Conservation (phyloP, 1,140 invertebrate genomes). For the Monochamus saltuarius region DNA sequence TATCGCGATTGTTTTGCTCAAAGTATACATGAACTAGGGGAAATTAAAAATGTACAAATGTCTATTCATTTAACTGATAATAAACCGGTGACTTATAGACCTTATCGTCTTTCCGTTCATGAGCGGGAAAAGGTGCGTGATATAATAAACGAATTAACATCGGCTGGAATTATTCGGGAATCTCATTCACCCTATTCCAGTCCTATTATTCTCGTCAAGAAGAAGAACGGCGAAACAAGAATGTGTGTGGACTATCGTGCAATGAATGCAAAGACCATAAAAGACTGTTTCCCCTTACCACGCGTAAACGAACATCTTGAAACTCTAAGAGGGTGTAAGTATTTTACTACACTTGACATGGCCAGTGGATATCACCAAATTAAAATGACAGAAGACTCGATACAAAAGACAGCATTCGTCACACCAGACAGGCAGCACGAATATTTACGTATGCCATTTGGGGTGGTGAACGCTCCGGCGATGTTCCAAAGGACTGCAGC, state of each 20-base stretch:
- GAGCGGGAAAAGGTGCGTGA: slow-evolving; percentile 15
- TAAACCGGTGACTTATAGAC: slow-evolving; percentile 21
- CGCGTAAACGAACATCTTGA: slow-evolving; percentile 47
- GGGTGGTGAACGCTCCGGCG: no score
- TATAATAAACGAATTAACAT: slow-evolving; percentile 20
- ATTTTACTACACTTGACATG: slow-evolving; percentile 41
- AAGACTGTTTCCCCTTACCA: slow-evolving; percentile 38
- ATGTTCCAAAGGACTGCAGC: no score
- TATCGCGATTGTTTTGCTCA: no score
- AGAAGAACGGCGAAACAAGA: slow-evolving; percentile 44
- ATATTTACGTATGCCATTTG: slow-evolving; percentile 8
- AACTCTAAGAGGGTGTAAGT: slow-evolving; percentile 23
- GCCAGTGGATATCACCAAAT: slow-evolving; percentile 37
- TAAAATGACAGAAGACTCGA: slow-evolving; percentile 41
- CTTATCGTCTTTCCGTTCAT: slow-evolving; percentile 17
- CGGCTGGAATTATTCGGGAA: slow-evolving; percentile 31
- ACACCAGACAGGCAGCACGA: slow-evolving; percentile 36
- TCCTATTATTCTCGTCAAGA: slow-evolving; percentile 47
- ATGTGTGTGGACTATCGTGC: slow-evolving; percentile 48
- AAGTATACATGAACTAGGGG: no score
- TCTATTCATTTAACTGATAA: slow-evolving; percentile 17
- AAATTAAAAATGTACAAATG: no score
- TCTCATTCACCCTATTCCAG: slow-evolving; percentile 42
- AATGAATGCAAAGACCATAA: slow-evolving; percentile 14
- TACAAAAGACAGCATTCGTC: slow-evolving; percentile 40